Evolutionary conservation across 1,140 invertebrate species (phyloP).

Genomic region (Rhyacophila brunnea): DNA sequence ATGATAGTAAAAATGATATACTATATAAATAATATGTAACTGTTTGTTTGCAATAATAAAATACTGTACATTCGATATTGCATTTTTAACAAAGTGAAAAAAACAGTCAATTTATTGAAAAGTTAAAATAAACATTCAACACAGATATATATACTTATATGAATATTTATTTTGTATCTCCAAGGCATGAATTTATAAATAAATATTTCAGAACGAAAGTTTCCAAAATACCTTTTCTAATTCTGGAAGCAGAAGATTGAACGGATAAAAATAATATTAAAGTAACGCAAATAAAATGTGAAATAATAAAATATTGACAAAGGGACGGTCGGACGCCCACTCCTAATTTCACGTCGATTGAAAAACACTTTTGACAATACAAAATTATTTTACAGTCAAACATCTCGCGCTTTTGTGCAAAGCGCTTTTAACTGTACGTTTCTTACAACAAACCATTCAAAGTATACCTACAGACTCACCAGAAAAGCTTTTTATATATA

Average conservation of each 20-base stretch:
- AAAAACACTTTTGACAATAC: conserved; percentile 16
- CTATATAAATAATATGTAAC: too few species aligned
- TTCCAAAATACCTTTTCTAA: background rate
- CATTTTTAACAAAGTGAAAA: too few species aligned
- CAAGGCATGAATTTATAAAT: background rate
- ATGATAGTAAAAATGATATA: too few species aligned
- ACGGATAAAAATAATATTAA: background rate
- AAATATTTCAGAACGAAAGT: conserved; percentile 4
- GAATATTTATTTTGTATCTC: too few species aligned
- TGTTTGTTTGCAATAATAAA: too few species aligned
- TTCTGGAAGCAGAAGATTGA: background rate
- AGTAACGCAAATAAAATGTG: conserved; percentile 1
- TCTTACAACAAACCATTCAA: too few species aligned
- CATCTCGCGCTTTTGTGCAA: conserved; percentile 1
- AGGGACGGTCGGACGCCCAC: conserved; percentile 10
- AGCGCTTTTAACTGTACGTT: background rate
- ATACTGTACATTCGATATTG: too few species aligned
- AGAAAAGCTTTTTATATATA: too few species aligned
- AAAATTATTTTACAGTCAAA: background rate
- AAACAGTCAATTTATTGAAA: too few species aligned
- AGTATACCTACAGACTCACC: too few species aligned
- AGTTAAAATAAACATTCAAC: too few species aligned
- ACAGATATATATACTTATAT: too few species aligned
- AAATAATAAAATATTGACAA: background rate
- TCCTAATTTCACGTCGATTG: conserved; percentile 31